Conservation (phyloP, 2,113 vertebrate species). For the Hiodon tergisus region DNA sequence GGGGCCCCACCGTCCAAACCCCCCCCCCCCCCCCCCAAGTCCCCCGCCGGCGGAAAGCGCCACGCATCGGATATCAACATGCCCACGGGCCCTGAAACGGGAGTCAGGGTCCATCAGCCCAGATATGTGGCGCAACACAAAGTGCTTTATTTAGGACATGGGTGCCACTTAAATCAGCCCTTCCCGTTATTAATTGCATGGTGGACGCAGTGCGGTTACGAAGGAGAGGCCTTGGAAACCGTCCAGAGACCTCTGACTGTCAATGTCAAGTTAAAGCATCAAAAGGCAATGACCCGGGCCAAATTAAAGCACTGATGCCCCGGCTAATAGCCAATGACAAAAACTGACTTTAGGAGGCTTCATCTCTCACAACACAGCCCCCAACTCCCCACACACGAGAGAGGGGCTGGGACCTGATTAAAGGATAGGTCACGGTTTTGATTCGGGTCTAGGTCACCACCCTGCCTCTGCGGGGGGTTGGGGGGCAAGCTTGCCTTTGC, state of each 20-base stretch:
- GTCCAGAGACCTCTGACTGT: not conserved
- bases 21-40: no score
- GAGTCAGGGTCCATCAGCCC: no score
- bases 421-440: conserved; percentile 39
- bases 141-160: no score
- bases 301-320: conserved; percentile 43
- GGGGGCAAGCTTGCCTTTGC: conserved; percentile 2
- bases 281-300: conserved; percentile 22
- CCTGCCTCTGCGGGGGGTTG: not conserved
- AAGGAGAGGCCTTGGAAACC: not conserved
- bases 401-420: conserved; percentile 42
- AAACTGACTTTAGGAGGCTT: conserved; percentile 4
- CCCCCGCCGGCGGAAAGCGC: no score
- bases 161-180: no score
- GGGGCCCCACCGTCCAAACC: no score
- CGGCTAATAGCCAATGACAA: conserved; percentile 34
- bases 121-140: no score
- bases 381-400: conserved; percentile 31
- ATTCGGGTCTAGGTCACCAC: conserved; percentile 46
- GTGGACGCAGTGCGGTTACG: not conserved
- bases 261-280: not conserved
- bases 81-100: no score
- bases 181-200: no score
- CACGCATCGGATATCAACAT: no score
- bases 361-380: conserved; percentile 36